Evolutionary conservation across 2,888 invertebrate genomes (phyloP), one percentile per base, ranked within the genome.

Genomic region (Odontomyia ornata): DNA sequence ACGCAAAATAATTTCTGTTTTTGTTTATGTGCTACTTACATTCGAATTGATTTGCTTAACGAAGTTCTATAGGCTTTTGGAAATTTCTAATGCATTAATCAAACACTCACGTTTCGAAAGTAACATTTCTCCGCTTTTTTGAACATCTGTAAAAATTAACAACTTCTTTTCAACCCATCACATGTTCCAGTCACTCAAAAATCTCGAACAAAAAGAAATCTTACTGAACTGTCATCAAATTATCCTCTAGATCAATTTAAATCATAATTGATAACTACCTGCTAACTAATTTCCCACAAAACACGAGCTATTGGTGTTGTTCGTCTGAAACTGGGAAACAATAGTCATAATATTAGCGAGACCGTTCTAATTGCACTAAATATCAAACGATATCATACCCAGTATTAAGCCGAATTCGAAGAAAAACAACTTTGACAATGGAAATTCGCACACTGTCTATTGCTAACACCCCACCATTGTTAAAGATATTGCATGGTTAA

Each of bases 361-460:
- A 15, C 27, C 15, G 18, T 23, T 21, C 57, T 73, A 73, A 73
- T 57, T 47, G 36, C 52, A 57, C 73, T 73, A 73, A 25, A 57
- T 73, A 36, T 57, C 36, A 46, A 27, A 18, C 57, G 28, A 72
- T 9, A 21, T 73, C 43, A 52, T 52, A 9, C 7, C 52, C 15
- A 4, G 52, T 52, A 52, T n/a, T 18, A 15, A 18, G 15, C 7
- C 4, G 52, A 71, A 28, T 27, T 71, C 56, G 15, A 21, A 11
- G 60, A 60, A 57, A 73, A 73, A 73, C 73, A 73, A 73, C 73
- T 23, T 73, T 36, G 23, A n/a, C 18, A 18, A 52, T 9, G 13
- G 13, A 15, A n/a, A 9, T 52, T 52, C 52, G 52, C 52, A 52
- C 52, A 52, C n/a, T n/a, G 52, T 30, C 18, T 36, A 28, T 36